Percentiles rank a stretch among this genome's conserved stretches.
These are phyloP conservation scores for Siderastrea siderea DNA, from an alignment of 92 coral and sea anemone genomes.

Conservation along the genomic window DNA sequence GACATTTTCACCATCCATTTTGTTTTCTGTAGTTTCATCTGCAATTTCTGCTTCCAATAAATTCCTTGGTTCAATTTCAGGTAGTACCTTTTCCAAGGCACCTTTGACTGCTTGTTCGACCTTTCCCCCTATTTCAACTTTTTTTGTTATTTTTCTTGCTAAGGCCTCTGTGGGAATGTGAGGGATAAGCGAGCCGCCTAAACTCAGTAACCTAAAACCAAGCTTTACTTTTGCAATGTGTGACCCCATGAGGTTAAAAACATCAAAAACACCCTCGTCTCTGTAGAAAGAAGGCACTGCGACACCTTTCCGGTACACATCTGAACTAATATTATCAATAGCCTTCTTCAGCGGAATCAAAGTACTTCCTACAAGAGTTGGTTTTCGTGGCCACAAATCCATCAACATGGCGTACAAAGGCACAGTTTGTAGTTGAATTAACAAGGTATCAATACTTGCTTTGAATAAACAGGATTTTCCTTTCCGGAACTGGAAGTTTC, in stretches of 20 bases:
- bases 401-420: slow-evolving; percentile 94
- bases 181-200: slow-evolving; percentile 91
- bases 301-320: slow-evolving; percentile 76
- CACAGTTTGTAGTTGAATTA: slow-evolving; percentile 71
- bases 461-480: slow-evolving; percentile 96
- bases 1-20: neutral
- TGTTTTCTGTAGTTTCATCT: neutral
- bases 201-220: slow-evolving; percentile 84
- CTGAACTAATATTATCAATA: slow-evolving; percentile 71
- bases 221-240: slow-evolving; percentile 79
- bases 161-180: slow-evolving; percentile 79
- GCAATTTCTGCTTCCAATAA: neutral
- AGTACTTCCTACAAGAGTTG: slow-evolving; percentile 88
- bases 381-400: slow-evolving; percentile 84
- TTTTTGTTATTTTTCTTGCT: slow-evolving; percentile 32
- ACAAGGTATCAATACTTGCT: slow-evolving; percentile 67
- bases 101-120: neutral
- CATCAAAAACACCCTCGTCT: slow-evolving; percentile 74
- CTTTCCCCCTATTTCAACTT: slow-evolving; percentile 15
- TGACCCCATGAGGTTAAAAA: slow-evolving; percentile 94
- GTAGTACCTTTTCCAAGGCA: slow-evolving; percentile 16
- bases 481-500: slow-evolving; percentile 77
- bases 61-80: slow-evolving; percentile 1
- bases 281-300: slow-evolving; percentile 87
- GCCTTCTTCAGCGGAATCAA: slow-evolving; percentile 76